Percentiles rank a stretch among this genome's conserved stretches.
phyloP scores from a whole-genome alignment of 1,140 invertebrate genomes.

The Caenorhabditis latens region DNA sequence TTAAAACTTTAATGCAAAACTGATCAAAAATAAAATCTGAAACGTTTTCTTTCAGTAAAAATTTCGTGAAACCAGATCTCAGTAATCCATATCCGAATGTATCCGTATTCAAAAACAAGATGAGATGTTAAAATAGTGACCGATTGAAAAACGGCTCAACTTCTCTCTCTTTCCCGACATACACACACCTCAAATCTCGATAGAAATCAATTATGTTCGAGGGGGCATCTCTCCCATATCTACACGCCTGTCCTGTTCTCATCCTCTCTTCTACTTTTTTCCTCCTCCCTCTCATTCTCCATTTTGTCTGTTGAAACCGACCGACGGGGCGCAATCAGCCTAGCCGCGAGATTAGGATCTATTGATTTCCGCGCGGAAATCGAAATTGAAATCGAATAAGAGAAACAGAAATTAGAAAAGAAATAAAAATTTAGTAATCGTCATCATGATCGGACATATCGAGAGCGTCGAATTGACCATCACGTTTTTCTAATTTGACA shows the following conservation, averaged over 20 bases:
- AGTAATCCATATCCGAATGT: no score
- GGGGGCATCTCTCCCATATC: conserved; percentile 44
- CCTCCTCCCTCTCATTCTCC: background rate
- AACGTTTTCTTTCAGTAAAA: no score
- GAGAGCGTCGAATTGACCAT: background rate
- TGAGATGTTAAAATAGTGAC: no score
- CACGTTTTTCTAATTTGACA: no score
- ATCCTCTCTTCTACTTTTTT: background rate
- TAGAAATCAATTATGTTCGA: conserved; percentile 50
- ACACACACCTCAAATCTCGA: conserved; percentile 29
- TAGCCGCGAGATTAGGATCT: conserved; percentile 33
- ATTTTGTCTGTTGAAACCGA: conserved; percentile 25
- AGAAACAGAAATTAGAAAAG: background rate
- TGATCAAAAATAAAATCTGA: no score
- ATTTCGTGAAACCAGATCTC: no score
- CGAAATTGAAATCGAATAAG: no score
- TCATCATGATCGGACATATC: background rate
- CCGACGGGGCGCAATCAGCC: conserved; percentile 24
- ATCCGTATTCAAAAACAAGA: no score
- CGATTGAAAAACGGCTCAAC: conserved; percentile 9
- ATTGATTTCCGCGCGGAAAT: conserved; percentile 52
- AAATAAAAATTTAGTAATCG: background rate
- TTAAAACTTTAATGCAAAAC: no score
- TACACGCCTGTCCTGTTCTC: conserved; percentile 47
- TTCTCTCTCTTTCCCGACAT: background rate